Evolutionary conservation across 1,140 invertebrate species (phyloP).

Genomic region (Lucilia sericata): DNA sequence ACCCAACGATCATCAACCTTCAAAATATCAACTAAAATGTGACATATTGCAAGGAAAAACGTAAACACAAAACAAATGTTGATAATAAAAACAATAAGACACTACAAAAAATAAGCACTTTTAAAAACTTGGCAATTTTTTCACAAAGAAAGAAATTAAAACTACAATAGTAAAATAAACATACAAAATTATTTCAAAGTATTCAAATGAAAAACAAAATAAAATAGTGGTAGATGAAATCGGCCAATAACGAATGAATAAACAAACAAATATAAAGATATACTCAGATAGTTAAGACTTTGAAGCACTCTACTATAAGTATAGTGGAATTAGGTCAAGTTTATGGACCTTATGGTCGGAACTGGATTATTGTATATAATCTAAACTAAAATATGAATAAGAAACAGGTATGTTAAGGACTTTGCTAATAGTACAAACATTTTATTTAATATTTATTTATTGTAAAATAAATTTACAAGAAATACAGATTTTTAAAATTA

Average conservation of each 20-base stretch:
- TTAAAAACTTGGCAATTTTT: not conserved
- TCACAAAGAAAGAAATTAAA: not conserved
- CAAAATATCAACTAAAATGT: not conserved
- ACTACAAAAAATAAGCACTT: not conserved
- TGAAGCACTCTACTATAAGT: no score
- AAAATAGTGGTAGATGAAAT: not conserved
- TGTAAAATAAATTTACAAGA: no score
- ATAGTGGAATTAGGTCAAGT: no score
- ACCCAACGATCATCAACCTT: not conserved
- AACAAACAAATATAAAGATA: not conserved
- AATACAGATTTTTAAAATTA: no score
- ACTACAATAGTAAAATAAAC: not conserved
- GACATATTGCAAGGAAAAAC: slow-evolving; percentile 15
- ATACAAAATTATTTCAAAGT: not conserved
- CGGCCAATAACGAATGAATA: not conserved
- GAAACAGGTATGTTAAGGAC: no score
- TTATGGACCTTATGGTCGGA: no score
- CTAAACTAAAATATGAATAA: no score
- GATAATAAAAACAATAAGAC: not conserved
- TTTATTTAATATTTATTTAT: no score
- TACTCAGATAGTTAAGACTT: not conserved
- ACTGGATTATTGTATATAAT: no score
- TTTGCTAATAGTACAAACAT: no score
- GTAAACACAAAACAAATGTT: slow-evolving; percentile 5
- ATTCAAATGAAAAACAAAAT: not conserved